Evolutionary conservation across 2,888 invertebrate species (phyloP), one percentile per base, ranked within the genome.

Genomic region (Eupithecia subumbrata): DNA sequence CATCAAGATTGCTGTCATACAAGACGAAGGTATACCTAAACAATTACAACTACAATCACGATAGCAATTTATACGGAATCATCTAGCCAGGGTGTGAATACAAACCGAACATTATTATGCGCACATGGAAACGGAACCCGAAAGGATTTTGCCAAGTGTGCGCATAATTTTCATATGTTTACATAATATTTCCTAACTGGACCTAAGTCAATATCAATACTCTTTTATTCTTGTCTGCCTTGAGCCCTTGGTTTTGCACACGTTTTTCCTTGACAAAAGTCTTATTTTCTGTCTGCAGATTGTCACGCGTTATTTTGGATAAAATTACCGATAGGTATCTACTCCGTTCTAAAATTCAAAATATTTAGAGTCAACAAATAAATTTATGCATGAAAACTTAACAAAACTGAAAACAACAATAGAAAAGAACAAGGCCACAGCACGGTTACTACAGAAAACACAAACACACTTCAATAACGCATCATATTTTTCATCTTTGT

Each of bases 131-230:
- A 48, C 68, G 43, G 69, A 80, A 56, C 81, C 79, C 77, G 82
- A 84, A 84, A 84, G 84, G 84, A 82, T 84, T 84, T 81, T 78
- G 86, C 86, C 81, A 85, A 84, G 76, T 77, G 76, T 77, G 80
- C 86, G 84, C 85, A 87, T 89, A 87, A 89, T 88, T 87, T 88
- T 86, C 88, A 87, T 86, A 84, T 83, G 86, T 85, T 86, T 85
- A 84, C 88, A 86, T 89, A 89, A 88, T 89, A 90, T 90, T 91
- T 90, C 79, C 87, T 88, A 86, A 89, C 87, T 86, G 64, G 70
- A 67, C 76, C 76, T 76, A 73, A 73, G 73, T 76, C 73, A 76
- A 76, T 76, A 76, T 14, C 34, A 34, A 66, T 18, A 11, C 22
- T 22, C 52, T 56, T 56, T 22, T 56, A 22, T 22, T 56, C 22